These are phyloP conservation scores for Psophia crepitans DNA, from an alignment of 2,113 vertebrate genomes.

Conservation along the genomic window DNA sequence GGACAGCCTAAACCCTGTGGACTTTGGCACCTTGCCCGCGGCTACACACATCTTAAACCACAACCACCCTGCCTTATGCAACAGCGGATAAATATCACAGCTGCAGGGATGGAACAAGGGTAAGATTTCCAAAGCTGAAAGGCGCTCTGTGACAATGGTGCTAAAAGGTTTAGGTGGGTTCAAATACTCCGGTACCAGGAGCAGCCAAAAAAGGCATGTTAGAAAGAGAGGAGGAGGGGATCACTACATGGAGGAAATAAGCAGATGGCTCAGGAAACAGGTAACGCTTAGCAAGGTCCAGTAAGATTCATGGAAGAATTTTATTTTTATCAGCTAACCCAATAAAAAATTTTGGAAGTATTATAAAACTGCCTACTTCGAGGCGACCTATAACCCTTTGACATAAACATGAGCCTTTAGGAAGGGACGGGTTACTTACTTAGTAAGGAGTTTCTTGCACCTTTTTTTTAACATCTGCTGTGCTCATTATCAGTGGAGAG, in stretches of 20 bases:
- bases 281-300: neutral
- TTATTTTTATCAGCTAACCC: neutral
- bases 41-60: neutral
- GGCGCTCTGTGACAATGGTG: neutral
- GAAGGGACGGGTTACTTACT: neutral
- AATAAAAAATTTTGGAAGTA: neutral
- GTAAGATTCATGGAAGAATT: neutral
- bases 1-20: neutral
- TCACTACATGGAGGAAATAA: neutral
- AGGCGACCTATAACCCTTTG: neutral
- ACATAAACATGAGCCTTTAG: neutral
- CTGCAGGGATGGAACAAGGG: neutral
- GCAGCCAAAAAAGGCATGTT: neutral
- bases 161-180: constrained; percentile 1
- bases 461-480: neutral
- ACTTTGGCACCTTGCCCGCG: neutral
- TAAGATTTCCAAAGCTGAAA: neutral
- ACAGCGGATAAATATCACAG: neutral
- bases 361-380: neutral
- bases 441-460: neutral
- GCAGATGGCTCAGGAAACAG: neutral
- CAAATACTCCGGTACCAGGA: neutral
- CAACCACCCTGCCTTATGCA: neutral
- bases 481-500: neutral
- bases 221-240: neutral